Percentiles rank a stretch among this genome's conserved stretches.
These are phyloP conservation scores for Ceyx margarethae DNA, from an alignment of 2,113 vertebrate genomes.

Conservation along the genomic window DNA sequence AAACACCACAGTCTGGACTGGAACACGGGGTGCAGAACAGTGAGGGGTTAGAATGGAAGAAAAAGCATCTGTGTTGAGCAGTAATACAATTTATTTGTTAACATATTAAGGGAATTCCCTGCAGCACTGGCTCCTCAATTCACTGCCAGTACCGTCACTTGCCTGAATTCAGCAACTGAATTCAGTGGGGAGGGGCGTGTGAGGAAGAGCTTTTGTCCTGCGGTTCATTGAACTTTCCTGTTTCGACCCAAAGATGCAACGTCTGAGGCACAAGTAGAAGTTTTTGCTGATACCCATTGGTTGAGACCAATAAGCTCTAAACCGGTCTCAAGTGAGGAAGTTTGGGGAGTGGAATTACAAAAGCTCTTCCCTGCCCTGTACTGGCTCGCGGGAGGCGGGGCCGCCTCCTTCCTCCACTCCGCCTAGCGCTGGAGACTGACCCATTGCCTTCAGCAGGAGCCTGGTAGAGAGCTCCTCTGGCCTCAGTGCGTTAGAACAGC, in stretches of 20 bases:
- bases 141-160: not conserved
- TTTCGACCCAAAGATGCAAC: not conserved
- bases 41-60: not conserved
- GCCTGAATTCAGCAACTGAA: not conserved
- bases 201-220: not conserved
- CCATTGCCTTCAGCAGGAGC: not conserved
- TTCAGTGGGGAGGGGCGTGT: not conserved
- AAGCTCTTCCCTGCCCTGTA: not conserved
- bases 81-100: not conserved
- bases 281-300: not conserved
- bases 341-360: not conserved
- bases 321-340: not conserved
- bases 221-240: not conserved
- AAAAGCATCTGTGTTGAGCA: not conserved
- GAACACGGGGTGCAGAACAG: not conserved
- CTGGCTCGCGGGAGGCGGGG: not conserved
- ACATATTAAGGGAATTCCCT: not conserved
- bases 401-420: not conserved
- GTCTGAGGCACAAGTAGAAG: not conserved
- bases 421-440: rapidly evolving
- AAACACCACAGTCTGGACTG: not conserved
- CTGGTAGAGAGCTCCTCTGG: not conserved
- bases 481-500: not conserved
- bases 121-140: not conserved
- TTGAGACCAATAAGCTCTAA: not conserved